Base-by-base conservation (phyloP, 2,797 vertebrate species). In the Acrossocheilus wenchowensis region DNA sequence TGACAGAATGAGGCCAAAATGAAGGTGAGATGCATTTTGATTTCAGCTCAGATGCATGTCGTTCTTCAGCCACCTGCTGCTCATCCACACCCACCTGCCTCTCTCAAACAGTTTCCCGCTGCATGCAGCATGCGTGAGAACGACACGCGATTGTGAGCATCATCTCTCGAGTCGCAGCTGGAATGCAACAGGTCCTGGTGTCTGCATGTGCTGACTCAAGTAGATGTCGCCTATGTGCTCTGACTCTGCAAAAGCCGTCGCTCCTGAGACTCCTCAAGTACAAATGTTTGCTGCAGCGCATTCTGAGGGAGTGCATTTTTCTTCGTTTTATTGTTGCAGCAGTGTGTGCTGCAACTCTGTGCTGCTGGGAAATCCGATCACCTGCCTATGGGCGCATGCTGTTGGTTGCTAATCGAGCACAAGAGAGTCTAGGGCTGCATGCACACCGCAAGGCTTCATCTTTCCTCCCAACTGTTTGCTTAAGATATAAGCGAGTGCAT, bases 151-250 rank as follows among this genome's bases (percentile, higher is more conserved):
- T 84, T 41, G 57, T 82, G 82, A 86, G 82, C 66, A 36, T 17
- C 30, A 91, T 90, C 88, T 89, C 89, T 57, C 82, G 90, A 90
- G 57, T 88, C 85, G 88, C 90, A 90, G 88, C 91, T 92, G 81
- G 78, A 87, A 90, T 78, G 93, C 95, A 96, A 96, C 95, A 96
- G 95, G 96, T 96, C 95, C 90, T 89, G 77, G 77, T 83, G 90
- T 89, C 4, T 57, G 77, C n/a, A 19, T 72, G 68, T 75, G 54
- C 43, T 11, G 64, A 36, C 73, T 74, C 10, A 78, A 82, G 7
- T 54, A 62, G 17, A 60, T 36, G 52, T 66, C 12, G 6, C 6
- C 41, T 2, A 8, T 41, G 34, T 71, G 48, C 21, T 60, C 52
- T 48, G 50, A 26, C 23, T 21, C 50, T 41, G 52, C 69, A 36